Evolutionary conservation across 2,797 vertebrate species (phyloP), one percentile per base, ranked within the genome.

Genomic region (Myripristis jacobus): DNA sequence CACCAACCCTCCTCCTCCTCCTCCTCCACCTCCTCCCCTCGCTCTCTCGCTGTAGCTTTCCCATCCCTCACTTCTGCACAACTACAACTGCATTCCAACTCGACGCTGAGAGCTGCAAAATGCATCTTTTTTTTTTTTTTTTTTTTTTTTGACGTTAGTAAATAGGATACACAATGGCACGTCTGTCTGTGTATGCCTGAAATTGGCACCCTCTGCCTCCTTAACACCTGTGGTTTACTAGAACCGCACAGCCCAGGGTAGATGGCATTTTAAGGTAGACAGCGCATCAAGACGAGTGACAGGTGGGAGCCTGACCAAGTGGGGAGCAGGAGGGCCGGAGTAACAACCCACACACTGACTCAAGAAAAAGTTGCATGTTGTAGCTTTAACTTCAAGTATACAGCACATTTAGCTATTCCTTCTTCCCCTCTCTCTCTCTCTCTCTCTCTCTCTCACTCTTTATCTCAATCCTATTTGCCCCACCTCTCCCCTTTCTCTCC

Each of bases 261-360:
- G 41, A 75, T 84, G 81, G 80, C 85, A 80, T 82, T 88, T 80
- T 51, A 87, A 79, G 84, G 58, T 47, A 82, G 81, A 85, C 78
- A 81, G 82, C 82, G 77, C 84, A 79, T 90, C 84, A 88, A 73
- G 60, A 86, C 88, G 84, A 89, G 59, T 81, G 84, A 88, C 81
- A 81, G 41, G 75, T 67, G 70, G 36, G 67, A 81, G 76, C 72
- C 70, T 82, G 84, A 87, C 82, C 88, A 74, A 70, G 70, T 66
- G 68, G 75, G 67, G 61, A 66, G 34, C 64, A 47, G 16, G 44
- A 5, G 47, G 47, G 46, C 48, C 67, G 34, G 31, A 44, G 46
- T 3, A 61, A 47, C 64, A 27, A 59, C 7, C 58, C 27, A 29
- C 27, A 70, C 15, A 55, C 61, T 24, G 74, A 71, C 51, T 63